Percentiles rank a stretch among this genome's conserved stretches.
Conservation (phyloP, 2,113 vertebrate genomes). For the Alectura lathami region DNA sequence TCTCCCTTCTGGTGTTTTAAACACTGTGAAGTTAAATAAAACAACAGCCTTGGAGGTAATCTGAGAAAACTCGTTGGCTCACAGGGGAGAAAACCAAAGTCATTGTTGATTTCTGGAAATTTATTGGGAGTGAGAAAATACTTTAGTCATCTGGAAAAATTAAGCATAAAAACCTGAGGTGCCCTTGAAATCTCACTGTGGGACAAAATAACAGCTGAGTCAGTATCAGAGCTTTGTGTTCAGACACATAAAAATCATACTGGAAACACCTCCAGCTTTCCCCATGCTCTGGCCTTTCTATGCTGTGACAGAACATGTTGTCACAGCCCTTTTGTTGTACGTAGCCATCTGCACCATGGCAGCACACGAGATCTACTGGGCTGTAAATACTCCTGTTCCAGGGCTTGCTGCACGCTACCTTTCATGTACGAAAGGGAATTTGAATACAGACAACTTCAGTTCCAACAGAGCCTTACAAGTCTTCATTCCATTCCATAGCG, state of each 20-base stretch:
- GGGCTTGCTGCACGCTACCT: fast-evolving
- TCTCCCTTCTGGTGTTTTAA: background rate
- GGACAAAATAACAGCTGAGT: slow-evolving; percentile 13
- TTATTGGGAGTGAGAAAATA: slow-evolving; percentile 19
- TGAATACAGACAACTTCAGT: background rate
- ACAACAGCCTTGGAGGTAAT: background rate
- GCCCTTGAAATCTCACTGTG: background rate
- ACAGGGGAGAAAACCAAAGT: background rate
- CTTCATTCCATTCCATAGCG: background rate
- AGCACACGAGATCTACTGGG: background rate
- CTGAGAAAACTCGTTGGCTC: background rate
- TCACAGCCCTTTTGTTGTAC: background rate
- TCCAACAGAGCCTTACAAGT: background rate
- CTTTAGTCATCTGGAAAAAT: slow-evolving; percentile 41
- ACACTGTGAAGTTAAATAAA: background rate
- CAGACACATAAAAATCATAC: background rate
- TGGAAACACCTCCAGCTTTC: background rate
- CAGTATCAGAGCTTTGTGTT: background rate
- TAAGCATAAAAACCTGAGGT: slow-evolving; percentile 13
- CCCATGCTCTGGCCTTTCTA: background rate
- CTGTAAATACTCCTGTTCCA: background rate
- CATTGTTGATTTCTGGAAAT: slow-evolving; percentile 34
- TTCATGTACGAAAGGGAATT: background rate
- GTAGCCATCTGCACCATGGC: background rate
- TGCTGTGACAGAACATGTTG: background rate